Evolutionary conservation across 92 coral and sea anemone genomes (phyloP), one percentile per base, ranked within the genome.

Genomic region (Hydrozoanthus gracilis): DNA sequence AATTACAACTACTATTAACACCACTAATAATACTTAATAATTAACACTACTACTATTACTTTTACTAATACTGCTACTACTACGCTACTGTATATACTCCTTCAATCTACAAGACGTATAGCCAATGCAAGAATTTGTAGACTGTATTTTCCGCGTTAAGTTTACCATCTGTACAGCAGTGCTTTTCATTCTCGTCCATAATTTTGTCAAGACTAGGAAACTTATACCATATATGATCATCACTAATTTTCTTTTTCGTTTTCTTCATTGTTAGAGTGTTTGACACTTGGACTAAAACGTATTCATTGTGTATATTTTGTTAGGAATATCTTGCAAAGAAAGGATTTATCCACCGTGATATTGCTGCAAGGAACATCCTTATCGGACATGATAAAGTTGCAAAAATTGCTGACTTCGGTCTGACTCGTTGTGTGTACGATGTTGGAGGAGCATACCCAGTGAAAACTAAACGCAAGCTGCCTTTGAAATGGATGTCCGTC

Each of bases 351-450:
- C 84, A 79, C 66, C 72, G 84, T 9, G 84, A 79, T 46, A 62
- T 79, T 16, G 84, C 84, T 7, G 84, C 84, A 61, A 79, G 84
- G 44, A 79, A 79, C 47, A 79, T 79, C 3, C 72, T 79, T 12
- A 79, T 79, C 62, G 84, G 84, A 4, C 84, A 79, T 61, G 62
- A 79, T n/a, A 79, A 79, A 46, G 84, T 79, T 60, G 84, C 84
- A 14, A 79, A 79, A 72, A 79, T 79, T 35, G 84, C 84, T 39
- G 84, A 79, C 60, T 79, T 79, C 12, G 84, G 84, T 27, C 48
- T 79, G 54, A 79, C 84, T 6, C 84, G 84, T 7, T 79, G 71
- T 45, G 84, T 79, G 44, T 79, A 79, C 49, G 84, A 79, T 17
- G 55, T 4, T 4, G 84, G 84, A 12, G 84, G 84, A 3, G 49